Percentiles rank a stretch among this genome's conserved stretches.
Evolutionary conservation across 2,797 vertebrate genomes (phyloP).

Genomic region (Etheostoma nigrum): DNA sequence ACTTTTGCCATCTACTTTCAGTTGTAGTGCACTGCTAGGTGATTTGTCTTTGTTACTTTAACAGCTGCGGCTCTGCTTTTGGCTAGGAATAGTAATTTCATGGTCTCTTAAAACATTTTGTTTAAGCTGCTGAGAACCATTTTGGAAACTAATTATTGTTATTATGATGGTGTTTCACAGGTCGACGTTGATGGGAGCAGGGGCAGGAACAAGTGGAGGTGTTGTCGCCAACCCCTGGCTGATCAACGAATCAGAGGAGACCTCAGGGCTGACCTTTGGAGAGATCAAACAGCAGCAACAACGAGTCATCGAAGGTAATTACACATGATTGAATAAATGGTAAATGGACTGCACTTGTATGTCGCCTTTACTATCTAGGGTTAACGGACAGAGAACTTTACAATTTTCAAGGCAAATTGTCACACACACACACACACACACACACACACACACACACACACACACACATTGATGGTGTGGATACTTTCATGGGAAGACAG

Average conservation of each 20-base stretch:
- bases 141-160: slow-evolving; percentile 1
- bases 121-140: not conserved
- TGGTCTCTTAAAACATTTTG: not conserved
- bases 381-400: not conserved
- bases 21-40: not conserved
- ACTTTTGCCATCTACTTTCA: slow-evolving; percentile 21
- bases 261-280: slow-evolving; percentile 88
- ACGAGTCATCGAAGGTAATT: slow-evolving; percentile 90
- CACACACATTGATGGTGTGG: not conserved
- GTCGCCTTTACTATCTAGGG: not conserved
- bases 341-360: not conserved
- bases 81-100: not conserved
- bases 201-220: slow-evolving; percentile 78
- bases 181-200: slow-evolving; percentile 88
- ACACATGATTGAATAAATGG: not conserved
- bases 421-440: too few species aligned
- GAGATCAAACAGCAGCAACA: slow-evolving; percentile 95
- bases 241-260: slow-evolving; percentile 93
- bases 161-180: slow-evolving; percentile 72
- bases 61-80: slow-evolving; percentile 1
- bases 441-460: not conserved
- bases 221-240: slow-evolving; percentile 90
- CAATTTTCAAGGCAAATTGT: not conserved
- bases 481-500: too few species aligned
- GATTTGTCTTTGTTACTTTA: slow-evolving; percentile 14